phyloP scores from a whole-genome alignment of 2,888 invertebrate genomes.

The Lepeophtheirus nordmannii region DNA sequence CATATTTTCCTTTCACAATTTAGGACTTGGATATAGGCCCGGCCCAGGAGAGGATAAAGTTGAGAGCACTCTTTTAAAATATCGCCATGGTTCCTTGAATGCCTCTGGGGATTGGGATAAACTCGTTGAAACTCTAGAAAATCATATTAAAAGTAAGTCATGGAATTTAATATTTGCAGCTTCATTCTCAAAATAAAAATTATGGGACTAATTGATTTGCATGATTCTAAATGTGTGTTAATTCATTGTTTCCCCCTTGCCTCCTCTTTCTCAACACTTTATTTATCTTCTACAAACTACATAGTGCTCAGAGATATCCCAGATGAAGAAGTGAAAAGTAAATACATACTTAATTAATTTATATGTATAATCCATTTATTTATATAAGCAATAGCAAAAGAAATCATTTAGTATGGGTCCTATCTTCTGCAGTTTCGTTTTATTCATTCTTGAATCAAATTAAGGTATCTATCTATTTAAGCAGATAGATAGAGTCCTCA shows the following conservation, averaged over 20 bases:
- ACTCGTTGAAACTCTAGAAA: constrained; percentile 60
- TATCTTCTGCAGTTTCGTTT: too few relatives aligned
- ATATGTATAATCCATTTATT: too few relatives aligned
- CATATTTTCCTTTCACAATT: constrained; percentile 28
- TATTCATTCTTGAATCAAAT: too few relatives aligned
- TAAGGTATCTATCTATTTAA: too few relatives aligned
- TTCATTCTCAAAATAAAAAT: not conserved
- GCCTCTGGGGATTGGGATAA: constrained; percentile 57
- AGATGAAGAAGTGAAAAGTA: too few relatives aligned
- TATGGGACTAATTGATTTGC: too few relatives aligned
- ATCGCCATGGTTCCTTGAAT: constrained; percentile 49
- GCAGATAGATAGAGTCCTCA: too few relatives aligned
- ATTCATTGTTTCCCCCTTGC: too few relatives aligned
- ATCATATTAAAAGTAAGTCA: constrained; percentile 57
- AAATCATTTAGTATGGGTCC: too few relatives aligned
- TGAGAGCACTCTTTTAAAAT: constrained; percentile 92
- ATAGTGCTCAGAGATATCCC: not conserved
- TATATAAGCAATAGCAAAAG: too few relatives aligned
- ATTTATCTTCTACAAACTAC: not conserved
- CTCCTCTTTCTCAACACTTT: not conserved
- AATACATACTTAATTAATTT: too few relatives aligned
- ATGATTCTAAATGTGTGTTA: too few relatives aligned
- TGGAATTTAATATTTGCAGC: not conserved
- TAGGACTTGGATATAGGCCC: constrained; percentile 90
- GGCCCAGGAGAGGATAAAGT: constrained; percentile 83